These are phyloP conservation scores for Triplophysa tibetana DNA, from an alignment of 2,113 vertebrate genomes.

Conservation along the genomic window DNA sequence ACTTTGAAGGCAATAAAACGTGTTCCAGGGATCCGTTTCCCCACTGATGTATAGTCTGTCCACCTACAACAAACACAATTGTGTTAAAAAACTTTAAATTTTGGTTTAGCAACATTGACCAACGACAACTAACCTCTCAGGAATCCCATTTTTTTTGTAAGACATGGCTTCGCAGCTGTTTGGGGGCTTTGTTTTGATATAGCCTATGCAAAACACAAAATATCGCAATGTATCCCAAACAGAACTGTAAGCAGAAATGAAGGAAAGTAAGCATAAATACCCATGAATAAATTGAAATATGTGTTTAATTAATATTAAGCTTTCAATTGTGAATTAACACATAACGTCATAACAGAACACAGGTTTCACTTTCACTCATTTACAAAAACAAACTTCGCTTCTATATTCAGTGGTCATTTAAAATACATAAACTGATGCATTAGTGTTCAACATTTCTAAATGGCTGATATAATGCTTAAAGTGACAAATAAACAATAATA, in stretches of 20 bases:
- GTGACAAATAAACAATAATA: neutral
- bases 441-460: neutral
- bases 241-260: too few species aligned
- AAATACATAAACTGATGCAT: too few species aligned
- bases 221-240: neutral
- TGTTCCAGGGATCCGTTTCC: constrained; percentile 80
- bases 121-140: constrained; percentile 58
- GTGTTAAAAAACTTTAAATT: neutral
- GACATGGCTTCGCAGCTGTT: constrained; percentile 48
- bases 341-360: neutral
- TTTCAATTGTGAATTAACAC: neutral
- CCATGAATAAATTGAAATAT: too few species aligned
- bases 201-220: neutral
- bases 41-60: constrained; percentile 81
- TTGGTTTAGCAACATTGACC: neutral
- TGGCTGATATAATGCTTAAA: neutral
- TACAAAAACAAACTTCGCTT: neutral
- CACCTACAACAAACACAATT: constrained; percentile 69
- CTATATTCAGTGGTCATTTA: neutral
- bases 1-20: constrained; percentile 92
- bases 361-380: constrained; percentile 18
- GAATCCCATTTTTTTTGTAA: constrained; percentile 48
- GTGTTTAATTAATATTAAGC: neutral
- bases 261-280: neutral
- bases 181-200: neutral